A percentile compares a stretch with the other conserved stretches of the same genome.
Evolutionary conservation across 2,797 vertebrate species (phyloP).

Genomic region (Esox masquinongy): DNA sequence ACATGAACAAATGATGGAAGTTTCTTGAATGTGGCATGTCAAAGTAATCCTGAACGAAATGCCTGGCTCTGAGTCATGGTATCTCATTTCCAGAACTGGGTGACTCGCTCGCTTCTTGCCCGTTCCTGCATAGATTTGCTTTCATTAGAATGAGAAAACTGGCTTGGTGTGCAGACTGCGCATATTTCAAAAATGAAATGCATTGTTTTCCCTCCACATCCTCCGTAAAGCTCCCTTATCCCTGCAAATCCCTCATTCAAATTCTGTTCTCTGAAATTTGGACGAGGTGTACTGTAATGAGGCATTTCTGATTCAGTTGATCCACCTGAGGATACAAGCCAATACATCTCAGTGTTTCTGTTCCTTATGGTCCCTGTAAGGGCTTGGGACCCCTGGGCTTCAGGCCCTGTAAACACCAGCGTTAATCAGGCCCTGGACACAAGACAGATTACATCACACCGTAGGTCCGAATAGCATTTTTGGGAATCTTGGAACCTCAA

Average conservation of each 20-base stretch:
- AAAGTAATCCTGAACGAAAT: not conserved
- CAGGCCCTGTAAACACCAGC: too few relatives aligned
- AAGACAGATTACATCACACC: too few relatives aligned
- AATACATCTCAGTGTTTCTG: not conserved
- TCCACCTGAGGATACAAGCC: not conserved
- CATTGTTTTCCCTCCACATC: not conserved
- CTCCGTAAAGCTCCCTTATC: not conserved
- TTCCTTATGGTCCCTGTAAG: too few relatives aligned
- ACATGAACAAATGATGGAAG: not conserved
- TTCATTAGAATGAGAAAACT: not conserved
- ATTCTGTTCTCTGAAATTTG: constrained; percentile 8
- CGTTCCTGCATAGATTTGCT: not conserved
- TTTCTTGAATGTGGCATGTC: not conserved
- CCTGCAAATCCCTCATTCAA: constrained; percentile 8
- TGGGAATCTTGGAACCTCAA: too few relatives aligned
- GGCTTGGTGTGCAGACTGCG: not conserved
- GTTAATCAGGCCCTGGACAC: too few relatives aligned
- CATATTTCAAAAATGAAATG: not conserved
- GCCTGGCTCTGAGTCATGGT: not conserved
- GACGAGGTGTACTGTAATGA: not conserved
- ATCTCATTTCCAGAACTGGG: constrained; percentile 1
- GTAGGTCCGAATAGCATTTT: too few relatives aligned
- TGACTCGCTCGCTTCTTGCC: not conserved
- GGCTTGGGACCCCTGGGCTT: too few relatives aligned
- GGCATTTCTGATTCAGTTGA: not conserved